phyloP scores from a whole-genome alignment of 2,888 invertebrate genomes.

The Melikaiella ostensackeni region DNA sequence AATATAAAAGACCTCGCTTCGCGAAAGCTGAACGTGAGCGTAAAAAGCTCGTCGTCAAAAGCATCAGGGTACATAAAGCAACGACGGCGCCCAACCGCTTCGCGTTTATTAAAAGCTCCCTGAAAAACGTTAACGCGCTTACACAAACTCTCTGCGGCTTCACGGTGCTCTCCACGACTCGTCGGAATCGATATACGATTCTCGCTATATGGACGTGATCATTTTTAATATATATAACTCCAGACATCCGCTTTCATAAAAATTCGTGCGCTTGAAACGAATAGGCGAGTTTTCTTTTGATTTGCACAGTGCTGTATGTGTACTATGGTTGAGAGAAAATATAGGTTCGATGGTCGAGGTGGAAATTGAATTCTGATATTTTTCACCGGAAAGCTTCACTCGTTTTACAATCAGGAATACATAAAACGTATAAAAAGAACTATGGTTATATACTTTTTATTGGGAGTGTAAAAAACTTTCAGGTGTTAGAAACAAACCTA shows the following conservation, averaged over 20 bases:
- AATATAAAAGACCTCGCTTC: constrained; percentile 66
- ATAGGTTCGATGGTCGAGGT: constrained; percentile 11
- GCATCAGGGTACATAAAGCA: constrained; percentile 44
- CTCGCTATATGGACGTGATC: constrained; percentile 7
- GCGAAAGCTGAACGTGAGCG: constrained; percentile 43
- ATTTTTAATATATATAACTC: constrained; percentile 9
- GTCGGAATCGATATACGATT: constrained; percentile 22
- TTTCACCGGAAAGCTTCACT: constrained; percentile 18
- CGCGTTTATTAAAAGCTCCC: constrained; percentile 66
- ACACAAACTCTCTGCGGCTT: constrained; percentile 39
- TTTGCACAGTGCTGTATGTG: constrained; percentile 4
- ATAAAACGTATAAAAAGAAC: constrained; percentile 12
- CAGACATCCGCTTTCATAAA: constrained; percentile 18
- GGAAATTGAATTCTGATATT: constrained; percentile 33
- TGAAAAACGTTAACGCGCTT: constrained; percentile 63
- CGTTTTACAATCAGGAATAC: constrained; percentile 15
- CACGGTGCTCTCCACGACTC: constrained; percentile 34
- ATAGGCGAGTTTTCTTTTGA: constrained; percentile 31
- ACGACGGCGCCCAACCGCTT: constrained; percentile 52
- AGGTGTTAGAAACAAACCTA: neutral
- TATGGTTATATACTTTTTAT: neutral
- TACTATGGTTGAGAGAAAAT: constrained; percentile 10
- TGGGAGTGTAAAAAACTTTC: neutral
- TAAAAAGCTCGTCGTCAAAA: constrained; percentile 50
- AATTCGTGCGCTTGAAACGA: constrained; percentile 14